Percentiles rank a stretch among this genome's conserved stretches.
These are phyloP conservation scores for Corythucha ciliata DNA, from an alignment of 2,888 invertebrate genomes.

Conservation along the genomic window DNA sequence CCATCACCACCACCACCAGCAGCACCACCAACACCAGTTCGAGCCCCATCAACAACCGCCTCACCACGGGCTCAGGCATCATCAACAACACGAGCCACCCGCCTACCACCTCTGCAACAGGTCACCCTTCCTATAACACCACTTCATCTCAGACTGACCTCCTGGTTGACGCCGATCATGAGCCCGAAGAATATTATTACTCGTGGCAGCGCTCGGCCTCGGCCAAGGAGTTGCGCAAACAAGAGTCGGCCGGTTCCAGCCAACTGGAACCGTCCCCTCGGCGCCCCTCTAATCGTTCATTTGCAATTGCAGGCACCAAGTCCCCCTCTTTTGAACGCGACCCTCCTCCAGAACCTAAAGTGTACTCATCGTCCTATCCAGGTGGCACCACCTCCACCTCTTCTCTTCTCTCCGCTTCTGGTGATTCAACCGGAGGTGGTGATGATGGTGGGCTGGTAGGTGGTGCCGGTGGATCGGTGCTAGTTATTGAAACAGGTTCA, in stretches of 20 bases:
- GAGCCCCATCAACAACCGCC: too few relatives aligned
- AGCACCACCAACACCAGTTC: slow-evolving; percentile 46
- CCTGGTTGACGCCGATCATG: slow-evolving; percentile 25
- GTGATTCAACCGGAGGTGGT: too few relatives aligned
- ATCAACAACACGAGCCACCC: slow-evolving; percentile 40
- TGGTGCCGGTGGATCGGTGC: slow-evolving; percentile 47
- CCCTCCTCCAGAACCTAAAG: slow-evolving; percentile 58
- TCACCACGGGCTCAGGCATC: slow-evolving; percentile 22
- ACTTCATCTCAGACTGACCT: slow-evolving; percentile 35
- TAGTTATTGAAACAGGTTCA: slow-evolving; percentile 36
- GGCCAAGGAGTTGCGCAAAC: slow-evolving; percentile 57
- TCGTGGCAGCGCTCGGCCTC: slow-evolving; percentile 71
- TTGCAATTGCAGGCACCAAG: slow-evolving; percentile 51
- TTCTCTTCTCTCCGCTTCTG: slow-evolving; percentile 53
- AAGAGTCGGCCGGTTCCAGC: slow-evolving; percentile 25
- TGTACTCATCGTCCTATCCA: slow-evolving; percentile 79
- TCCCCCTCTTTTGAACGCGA: slow-evolving; percentile 55
- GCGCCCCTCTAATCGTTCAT: slow-evolving; percentile 63
- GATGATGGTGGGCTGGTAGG: too few relatives aligned
- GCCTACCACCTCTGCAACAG: slow-evolving; percentile 22
- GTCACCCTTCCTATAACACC: slow-evolving; percentile 33
- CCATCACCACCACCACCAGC: slow-evolving; percentile 47
- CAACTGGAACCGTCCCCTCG: slow-evolving; percentile 46
- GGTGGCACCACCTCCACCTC: slow-evolving; percentile 67
- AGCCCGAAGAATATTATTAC: slow-evolving; percentile 37